Base-by-base conservation (phyloP, 1,140 invertebrate genomes). In the Drosophila albomicans region DNA sequence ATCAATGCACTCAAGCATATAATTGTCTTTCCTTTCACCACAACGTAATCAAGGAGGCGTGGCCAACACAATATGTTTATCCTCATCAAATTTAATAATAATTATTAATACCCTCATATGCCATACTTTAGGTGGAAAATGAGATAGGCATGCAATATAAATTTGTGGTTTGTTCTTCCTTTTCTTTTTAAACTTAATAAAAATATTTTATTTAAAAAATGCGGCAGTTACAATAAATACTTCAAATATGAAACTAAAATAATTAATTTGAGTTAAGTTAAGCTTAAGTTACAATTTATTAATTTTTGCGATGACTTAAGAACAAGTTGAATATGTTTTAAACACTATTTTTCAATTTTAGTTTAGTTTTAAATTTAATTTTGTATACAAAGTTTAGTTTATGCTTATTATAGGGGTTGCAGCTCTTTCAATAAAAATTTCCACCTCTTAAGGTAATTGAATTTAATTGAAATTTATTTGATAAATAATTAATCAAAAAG, bases 81-180 rank as follows among this genome's bases (percentile, higher is more conserved):
- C 48, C 48, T 49, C 25, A n/a, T 52, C 49, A 52, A 13, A 11
- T 54, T 54, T 54, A 54, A 54, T 54, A 8, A 54, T 32, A 32
- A 13, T 52, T 32, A 13, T 52, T 52, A 52, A 32, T 13, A 7
- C 51, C 51, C 11, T 32, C 51, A 52, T 52, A 52, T 52, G 51
- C 28, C 51, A 32, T 32, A 7, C 1, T 52, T 30, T 52, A n/a
- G 28, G 28, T 7, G 13, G 20, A 30, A 52, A 30, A 52, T 32
- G 11, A 32, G 51, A 7, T 35, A 54, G 13, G 51, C 41, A 43
- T 38, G 35, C 8, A 38, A 38, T 38, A 38, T 10, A 38, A 38
- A 10, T 10, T 43, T 43, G 11, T 6, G 41, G 41, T 43, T 43
- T 43, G 11, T 13, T 43, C 5, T n/a, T 43, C 1, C 5, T 43